A percentile compares a stretch with the other conserved stretches of the same genome.
Evolutionary conservation across 2,797 vertebrate genomes (phyloP).

Genomic region (Propithecus perrieri): DNA sequence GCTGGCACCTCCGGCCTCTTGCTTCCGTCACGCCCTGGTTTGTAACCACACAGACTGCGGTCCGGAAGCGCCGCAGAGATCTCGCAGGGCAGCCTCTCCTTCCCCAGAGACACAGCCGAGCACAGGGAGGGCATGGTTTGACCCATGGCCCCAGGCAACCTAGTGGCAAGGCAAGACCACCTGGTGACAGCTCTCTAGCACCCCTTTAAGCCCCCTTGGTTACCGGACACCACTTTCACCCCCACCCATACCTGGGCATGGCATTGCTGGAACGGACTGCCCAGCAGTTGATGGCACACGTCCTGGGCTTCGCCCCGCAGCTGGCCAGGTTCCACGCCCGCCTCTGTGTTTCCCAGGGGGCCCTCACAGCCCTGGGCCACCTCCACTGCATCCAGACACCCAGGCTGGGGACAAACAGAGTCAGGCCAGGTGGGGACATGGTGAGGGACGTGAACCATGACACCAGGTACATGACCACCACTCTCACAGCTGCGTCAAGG

Average conservation of each 20-base stretch:
- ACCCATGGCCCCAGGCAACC: background rate
- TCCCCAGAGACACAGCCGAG: background rate
- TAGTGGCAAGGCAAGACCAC: background rate
- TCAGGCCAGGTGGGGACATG: background rate
- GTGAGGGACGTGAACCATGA: background rate
- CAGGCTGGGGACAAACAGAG: constrained; percentile 70
- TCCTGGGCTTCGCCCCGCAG: constrained; percentile 82
- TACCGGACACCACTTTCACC: rapidly evolving
- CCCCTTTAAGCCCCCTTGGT: background rate
- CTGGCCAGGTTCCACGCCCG: background rate
- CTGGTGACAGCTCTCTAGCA: background rate
- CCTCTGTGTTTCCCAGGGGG: constrained; percentile 1
- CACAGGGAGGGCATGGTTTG: background rate
- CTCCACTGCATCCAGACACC: constrained; percentile 89
- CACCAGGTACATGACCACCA: background rate
- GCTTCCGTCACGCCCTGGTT: background rate
- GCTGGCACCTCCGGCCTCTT: background rate
- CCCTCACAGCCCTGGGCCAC: constrained; percentile 85
- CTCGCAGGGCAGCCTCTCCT: background rate
- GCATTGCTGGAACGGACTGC: constrained; percentile 89
- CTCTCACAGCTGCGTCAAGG: background rate
- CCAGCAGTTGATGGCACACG: constrained; percentile 86
- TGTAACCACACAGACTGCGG: background rate
- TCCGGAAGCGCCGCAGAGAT: background rate
- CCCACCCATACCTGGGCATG: constrained; percentile 86